These are phyloP conservation scores for Pharmacophagus antenor DNA, from an alignment of 2,888 invertebrate species.

Conservation along the genomic window DNA sequence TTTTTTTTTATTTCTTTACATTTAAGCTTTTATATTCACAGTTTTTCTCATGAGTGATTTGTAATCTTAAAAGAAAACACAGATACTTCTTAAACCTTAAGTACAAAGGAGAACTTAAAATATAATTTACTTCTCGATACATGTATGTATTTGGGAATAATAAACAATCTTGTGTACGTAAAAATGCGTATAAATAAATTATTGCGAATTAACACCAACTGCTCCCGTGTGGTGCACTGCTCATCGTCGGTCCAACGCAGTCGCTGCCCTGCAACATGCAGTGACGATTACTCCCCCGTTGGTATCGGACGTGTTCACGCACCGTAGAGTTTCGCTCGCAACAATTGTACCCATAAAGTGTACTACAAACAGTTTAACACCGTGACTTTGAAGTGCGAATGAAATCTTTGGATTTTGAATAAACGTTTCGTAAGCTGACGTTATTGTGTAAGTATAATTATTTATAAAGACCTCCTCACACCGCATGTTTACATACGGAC, in stretches of 20 bases:
- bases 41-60: no score
- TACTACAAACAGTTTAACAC: slow-evolving; percentile 3
- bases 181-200: neutral
- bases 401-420: slow-evolving; percentile 18
- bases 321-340: slow-evolving; percentile 2
- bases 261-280: slow-evolving; percentile 35
- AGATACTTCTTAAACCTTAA: no score
- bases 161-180: neutral
- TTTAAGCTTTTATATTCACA: no score
- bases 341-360: slow-evolving; percentile 8
- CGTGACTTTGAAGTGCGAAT: slow-evolving; percentile 28
- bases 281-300: slow-evolving; percentile 58
- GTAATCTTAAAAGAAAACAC: no score
- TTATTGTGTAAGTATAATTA: slow-evolving; percentile 23
- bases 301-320: slow-evolving; percentile 50
- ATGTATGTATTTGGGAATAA: neutral
- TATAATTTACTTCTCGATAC: no score
- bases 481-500: neutral
- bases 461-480: slow-evolving; percentile 1
- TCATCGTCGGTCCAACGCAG: slow-evolving; percentile 11
- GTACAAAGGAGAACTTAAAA: no score
- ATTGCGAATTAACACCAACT: slow-evolving; percentile 6
- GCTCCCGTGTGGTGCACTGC: neutral
- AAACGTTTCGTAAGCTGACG: slow-evolving; percentile 10
- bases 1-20: no score